Percentiles rank a stretch among this genome's conserved stretches.
These are phyloP conservation scores for Solea solea DNA, from an alignment of 2,113 vertebrate species.

Conservation along the genomic window DNA sequence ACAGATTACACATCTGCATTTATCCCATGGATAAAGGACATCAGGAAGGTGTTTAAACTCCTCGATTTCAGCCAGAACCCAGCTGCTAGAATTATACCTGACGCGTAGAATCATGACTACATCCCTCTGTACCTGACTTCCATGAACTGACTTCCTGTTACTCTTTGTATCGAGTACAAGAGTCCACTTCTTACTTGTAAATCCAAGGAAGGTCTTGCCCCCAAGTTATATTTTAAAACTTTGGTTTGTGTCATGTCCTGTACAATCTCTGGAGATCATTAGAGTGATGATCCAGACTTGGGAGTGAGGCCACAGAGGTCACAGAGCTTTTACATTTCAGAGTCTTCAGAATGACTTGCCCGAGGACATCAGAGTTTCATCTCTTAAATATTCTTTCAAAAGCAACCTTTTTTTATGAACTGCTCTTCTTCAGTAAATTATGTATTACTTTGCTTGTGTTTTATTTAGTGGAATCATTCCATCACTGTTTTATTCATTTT, in stretches of 20 bases:
- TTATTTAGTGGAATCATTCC: neutral
- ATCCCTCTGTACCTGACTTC: too few relatives aligned
- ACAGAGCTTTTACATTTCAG: neutral
- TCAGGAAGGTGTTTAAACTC: too few relatives aligned
- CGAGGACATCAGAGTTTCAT: neutral
- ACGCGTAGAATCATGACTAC: too few relatives aligned
- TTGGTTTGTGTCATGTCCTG: neutral
- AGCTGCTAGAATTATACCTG: too few relatives aligned
- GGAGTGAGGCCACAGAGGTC: neutral
- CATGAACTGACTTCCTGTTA: neutral
- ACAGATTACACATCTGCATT: too few relatives aligned
- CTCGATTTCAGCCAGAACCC: too few relatives aligned
- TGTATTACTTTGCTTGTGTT: neutral
- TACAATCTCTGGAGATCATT: too few relatives aligned
- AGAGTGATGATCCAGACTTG: neutral
- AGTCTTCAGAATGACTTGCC: neutral
- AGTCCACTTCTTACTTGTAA: neutral
- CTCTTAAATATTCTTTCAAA: neutral
- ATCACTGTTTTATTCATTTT: neutral
- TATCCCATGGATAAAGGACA: too few relatives aligned
- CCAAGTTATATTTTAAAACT: neutral
- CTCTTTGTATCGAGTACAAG: too few relatives aligned
- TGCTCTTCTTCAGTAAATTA: neutral
- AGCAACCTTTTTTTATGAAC: neutral
- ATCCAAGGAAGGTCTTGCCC: neutral